These are phyloP conservation scores for Parthenolecanium corni DNA, from an alignment of 2,888 invertebrate genomes.

Conservation along the genomic window DNA sequence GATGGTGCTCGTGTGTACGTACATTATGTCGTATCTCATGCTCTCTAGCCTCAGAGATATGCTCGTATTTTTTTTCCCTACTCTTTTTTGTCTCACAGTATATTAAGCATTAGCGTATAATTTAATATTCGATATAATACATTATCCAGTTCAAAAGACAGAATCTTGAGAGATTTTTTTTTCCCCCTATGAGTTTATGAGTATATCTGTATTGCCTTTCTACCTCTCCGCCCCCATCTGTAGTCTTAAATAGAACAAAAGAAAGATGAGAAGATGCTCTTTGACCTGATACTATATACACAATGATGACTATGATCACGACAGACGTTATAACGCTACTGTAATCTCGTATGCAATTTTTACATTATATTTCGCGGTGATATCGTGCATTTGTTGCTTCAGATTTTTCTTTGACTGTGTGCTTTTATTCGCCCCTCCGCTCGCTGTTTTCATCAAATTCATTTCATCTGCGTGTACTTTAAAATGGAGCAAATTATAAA, in stretches of 20 bases:
- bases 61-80: neutral
- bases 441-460: too few species aligned
- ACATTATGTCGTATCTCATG: too few species aligned
- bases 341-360: slow-evolving; percentile 25
- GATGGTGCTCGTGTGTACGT: too few species aligned
- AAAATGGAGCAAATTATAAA: neutral
- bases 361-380: slow-evolving; percentile 12
- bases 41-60: too few species aligned
- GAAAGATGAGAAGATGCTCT: slow-evolving; percentile 28
- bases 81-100: neutral
- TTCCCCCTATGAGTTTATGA: neutral
- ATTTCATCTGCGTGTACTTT: neutral
- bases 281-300: slow-evolving; percentile 23
- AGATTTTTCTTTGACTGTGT: neutral
- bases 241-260: slow-evolving; percentile 19
- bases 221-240: neutral
- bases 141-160: slow-evolving; percentile 8
- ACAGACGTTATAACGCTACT: slow-evolving; percentile 25
- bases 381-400: slow-evolving; percentile 20
- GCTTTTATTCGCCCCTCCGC: neutral
- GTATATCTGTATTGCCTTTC: neutral
- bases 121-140: slow-evolving; percentile 20
- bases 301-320: slow-evolving; percentile 23
- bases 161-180: neutral
- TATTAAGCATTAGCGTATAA: neutral